Evolutionary conservation across 2,113 vertebrate genomes (phyloP).

Genomic region (Nothocercus nigrocapillus): DNA sequence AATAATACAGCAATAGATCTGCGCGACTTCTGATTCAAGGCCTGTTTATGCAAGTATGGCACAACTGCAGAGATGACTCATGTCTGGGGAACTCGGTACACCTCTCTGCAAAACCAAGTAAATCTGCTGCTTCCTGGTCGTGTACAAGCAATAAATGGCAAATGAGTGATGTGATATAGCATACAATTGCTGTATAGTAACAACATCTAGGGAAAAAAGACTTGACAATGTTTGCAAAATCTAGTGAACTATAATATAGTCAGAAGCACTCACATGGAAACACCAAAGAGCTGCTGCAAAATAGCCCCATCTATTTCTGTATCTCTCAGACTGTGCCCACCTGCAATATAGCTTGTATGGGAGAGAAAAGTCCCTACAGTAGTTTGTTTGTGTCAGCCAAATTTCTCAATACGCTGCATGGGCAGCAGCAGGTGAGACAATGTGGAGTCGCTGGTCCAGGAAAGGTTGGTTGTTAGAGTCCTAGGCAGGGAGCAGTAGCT

Average conservation of each 20-base stretch:
- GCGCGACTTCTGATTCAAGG: not conserved
- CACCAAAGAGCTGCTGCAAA: not conserved
- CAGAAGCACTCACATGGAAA: slow-evolving; percentile 16
- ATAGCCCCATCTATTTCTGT: slow-evolving; percentile 29
- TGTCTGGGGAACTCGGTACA: not conserved
- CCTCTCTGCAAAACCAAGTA: not conserved
- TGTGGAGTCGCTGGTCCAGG: not conserved
- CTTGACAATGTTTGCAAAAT: slow-evolving; percentile 60
- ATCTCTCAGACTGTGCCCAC: not conserved
- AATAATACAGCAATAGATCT: not conserved
- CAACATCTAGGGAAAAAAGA: slow-evolving; percentile 8
- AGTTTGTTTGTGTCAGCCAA: slow-evolving; percentile 43
- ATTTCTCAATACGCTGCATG: not conserved
- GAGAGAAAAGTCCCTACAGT: not conserved
- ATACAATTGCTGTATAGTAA: not conserved
- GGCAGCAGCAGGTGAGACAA: not conserved
- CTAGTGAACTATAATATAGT: slow-evolving; percentile 32
- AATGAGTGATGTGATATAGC: not conserved
- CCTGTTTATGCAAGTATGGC: not conserved
- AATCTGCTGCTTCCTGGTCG: not conserved
- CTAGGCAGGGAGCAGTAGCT: not conserved
- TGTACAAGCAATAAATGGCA: not conserved
- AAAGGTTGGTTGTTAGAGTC: not conserved
- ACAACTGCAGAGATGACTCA: not conserved
- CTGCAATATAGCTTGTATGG: not conserved